These are phyloP conservation scores for Orgyia antiqua DNA, from an alignment of 2,888 invertebrate genomes.

Conservation along the genomic window DNA sequence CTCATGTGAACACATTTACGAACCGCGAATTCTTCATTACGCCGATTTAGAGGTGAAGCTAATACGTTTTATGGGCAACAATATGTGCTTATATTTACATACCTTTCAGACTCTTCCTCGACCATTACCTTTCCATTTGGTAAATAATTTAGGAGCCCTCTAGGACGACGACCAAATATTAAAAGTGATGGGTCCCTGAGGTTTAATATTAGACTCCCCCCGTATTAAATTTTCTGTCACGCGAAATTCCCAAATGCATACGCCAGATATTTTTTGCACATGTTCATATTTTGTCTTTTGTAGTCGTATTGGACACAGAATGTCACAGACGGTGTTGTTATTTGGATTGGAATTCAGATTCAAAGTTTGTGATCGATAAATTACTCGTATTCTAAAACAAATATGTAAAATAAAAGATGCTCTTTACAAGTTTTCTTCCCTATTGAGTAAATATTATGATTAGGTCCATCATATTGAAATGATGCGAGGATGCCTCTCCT, in stretches of 20 bases:
- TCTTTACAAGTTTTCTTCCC: too few relatives aligned
- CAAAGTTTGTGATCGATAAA: conserved; percentile 29
- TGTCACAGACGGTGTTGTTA: conserved; percentile 53
- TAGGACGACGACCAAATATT: conserved; percentile 74
- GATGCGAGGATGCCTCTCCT: too few relatives aligned
- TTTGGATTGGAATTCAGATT: conserved; percentile 47
- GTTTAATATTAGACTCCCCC: conserved; percentile 77
- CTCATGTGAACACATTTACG: conserved; percentile 35
- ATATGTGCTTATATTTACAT: conserved; percentile 74
- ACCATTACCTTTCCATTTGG: conserved; percentile 78
- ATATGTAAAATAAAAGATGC: too few relatives aligned
- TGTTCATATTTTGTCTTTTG: conserved; percentile 73
- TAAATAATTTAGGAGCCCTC: conserved; percentile 77
- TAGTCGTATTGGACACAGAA: conserved; percentile 71
- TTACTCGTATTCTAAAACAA: too few relatives aligned
- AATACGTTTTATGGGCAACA: conserved; percentile 60
- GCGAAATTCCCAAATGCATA: conserved; percentile 77
- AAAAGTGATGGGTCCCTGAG: conserved; percentile 77
- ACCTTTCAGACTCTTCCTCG: conserved; percentile 72
- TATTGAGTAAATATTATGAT: too few relatives aligned
- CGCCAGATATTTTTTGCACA: conserved; percentile 76
- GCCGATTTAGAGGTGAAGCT: conserved; percentile 43
- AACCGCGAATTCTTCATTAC: conserved; percentile 54
- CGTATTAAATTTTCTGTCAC: conserved; percentile 77
- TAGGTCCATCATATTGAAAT: too few relatives aligned